phyloP scores from a whole-genome alignment of 2,797 vertebrate species.

The Microctenopoma lineatum region DNA sequence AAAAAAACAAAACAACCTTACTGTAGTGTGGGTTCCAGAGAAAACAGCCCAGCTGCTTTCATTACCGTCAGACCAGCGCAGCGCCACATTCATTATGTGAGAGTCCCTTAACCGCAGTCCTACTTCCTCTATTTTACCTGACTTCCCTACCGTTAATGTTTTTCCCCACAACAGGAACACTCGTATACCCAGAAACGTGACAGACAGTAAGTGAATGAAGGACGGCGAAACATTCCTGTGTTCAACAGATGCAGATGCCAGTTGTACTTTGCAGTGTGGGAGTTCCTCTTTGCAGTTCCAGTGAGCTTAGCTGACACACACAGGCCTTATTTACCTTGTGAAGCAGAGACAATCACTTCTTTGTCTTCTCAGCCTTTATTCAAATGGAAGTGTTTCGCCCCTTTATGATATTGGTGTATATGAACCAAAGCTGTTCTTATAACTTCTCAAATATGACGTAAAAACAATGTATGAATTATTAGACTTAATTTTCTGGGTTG shows the following conservation, averaged over 20 bases:
- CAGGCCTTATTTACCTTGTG: neutral
- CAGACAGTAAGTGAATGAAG: slow-evolving; percentile 17
- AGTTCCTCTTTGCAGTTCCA: slow-evolving; percentile 38
- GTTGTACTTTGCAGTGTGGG: neutral
- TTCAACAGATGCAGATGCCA: neutral
- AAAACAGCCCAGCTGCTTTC: slow-evolving; percentile 28
- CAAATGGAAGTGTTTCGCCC: neutral
- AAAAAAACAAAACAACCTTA: neutral
- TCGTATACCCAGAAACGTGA: slow-evolving; percentile 9
- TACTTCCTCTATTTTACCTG: slow-evolving; percentile 62
- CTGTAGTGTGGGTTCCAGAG: neutral
- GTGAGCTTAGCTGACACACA: neutral
- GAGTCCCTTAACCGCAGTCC: neutral
- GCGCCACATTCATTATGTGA: neutral
- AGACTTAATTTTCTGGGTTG: no score
- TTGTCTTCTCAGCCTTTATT: neutral
- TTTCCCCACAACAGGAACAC: slow-evolving; percentile 29
- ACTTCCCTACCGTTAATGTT: slow-evolving; percentile 35
- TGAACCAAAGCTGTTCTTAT: neutral
- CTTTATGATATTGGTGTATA: neutral
- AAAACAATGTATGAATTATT: neutral
- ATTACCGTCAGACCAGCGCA: slow-evolving; percentile 13
- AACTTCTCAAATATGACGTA: neutral
- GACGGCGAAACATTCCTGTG: slow-evolving; percentile 26
- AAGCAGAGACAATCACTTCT: neutral